Percentiles rank a stretch among this genome's conserved stretches.
Conservation (phyloP, 2,113 vertebrate species). For the Carassius carassius region DNA sequence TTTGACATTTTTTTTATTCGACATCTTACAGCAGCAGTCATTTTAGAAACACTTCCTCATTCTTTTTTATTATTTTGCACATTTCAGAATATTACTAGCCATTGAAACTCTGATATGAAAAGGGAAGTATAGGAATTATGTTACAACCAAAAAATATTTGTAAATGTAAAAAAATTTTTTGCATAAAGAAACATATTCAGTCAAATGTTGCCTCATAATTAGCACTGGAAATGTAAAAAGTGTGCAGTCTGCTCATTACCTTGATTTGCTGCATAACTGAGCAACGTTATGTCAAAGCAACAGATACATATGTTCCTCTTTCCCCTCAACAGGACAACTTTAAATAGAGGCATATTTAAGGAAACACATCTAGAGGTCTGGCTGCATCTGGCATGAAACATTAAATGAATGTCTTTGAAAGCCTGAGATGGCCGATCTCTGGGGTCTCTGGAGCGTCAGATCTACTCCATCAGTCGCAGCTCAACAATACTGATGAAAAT, state of each 20-base stretch:
- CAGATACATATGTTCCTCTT: background rate
- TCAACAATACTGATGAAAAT: background rate
- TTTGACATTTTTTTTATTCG: background rate
- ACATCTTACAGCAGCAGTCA: background rate
- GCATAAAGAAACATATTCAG: background rate
- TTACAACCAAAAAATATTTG: background rate
- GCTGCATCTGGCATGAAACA: background rate
- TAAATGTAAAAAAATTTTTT: too few species aligned
- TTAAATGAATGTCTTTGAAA: conserved; percentile 29
- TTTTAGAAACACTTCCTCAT: background rate
- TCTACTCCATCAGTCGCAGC: conserved; percentile 1
- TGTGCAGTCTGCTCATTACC: conserved; percentile 18
- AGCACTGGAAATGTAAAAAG: background rate
- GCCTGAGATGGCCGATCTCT: background rate
- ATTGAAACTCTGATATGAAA: background rate
- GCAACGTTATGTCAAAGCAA: background rate
- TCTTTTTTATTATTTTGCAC: background rate
- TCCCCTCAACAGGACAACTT: background rate
- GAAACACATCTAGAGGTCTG: conserved; percentile 18
- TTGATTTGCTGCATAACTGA: conserved; percentile 1
- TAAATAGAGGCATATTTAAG: background rate
- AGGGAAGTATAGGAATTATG: background rate
- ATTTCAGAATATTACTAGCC: background rate
- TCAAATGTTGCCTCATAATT: background rate
- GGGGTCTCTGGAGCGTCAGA: conserved; percentile 22